Percentiles rank a stretch among this genome's conserved stretches.
Conservation (phyloP, 2,888 invertebrate genomes). For the Tenthredo amoena region DNA sequence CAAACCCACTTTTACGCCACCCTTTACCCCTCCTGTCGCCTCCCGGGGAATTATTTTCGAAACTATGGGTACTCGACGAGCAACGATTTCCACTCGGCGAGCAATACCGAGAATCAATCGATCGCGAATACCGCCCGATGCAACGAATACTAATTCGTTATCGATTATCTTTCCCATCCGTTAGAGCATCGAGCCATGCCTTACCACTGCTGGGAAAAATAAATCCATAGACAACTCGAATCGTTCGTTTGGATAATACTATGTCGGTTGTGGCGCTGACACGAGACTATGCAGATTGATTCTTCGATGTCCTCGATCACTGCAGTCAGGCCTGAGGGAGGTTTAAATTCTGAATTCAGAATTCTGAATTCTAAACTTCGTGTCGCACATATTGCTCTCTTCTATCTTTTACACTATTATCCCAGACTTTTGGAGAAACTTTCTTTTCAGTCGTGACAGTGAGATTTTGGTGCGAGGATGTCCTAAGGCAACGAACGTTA, state of each 20-base stretch:
- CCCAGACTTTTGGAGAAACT: constrained; percentile 22
- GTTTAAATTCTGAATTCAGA: neutral
- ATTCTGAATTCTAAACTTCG: neutral
- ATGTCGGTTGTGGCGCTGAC: constrained; percentile 18
- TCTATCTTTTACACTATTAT: neutral
- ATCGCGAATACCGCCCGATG: constrained; percentile 35
- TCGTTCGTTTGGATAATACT: constrained; percentile 41
- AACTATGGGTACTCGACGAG: constrained; percentile 49
- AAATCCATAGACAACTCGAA: constrained; percentile 36
- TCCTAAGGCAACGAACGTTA: constrained; percentile 46
- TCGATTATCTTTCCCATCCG: constrained; percentile 36
- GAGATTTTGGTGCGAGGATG: constrained; percentile 21
- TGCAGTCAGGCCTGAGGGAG: neutral
- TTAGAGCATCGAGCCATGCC: constrained; percentile 22
- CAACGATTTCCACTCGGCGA: constrained; percentile 51
- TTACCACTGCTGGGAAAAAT: constrained; percentile 33
- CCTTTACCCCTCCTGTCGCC: constrained; percentile 26
- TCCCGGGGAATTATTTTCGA: constrained; percentile 48
- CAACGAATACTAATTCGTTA: constrained; percentile 49
- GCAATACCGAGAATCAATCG: constrained; percentile 51
- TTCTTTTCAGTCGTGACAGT: neutral
- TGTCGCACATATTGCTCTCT: neutral
- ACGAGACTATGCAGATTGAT: constrained; percentile 24
- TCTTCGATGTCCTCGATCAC: constrained; percentile 1
- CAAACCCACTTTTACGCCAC: neutral